Evolutionary conservation across 2,113 vertebrate genomes (phyloP).

Genomic region (Haemorhous mexicanus): DNA sequence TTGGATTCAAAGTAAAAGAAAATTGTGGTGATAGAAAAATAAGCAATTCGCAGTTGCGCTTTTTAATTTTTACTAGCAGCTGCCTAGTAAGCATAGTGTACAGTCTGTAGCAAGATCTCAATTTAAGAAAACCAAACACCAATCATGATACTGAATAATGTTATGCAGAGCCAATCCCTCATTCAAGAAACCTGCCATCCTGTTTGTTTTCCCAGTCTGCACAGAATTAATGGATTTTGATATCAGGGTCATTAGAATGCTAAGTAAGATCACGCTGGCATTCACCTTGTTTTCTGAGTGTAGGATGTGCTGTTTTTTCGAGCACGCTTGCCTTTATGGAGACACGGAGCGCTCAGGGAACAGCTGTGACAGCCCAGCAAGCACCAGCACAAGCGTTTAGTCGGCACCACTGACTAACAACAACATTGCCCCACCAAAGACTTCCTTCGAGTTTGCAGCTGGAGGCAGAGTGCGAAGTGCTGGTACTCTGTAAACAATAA

Average conservation of each 20-base stretch:
- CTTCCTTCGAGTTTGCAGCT: not conserved
- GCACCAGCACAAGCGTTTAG: not conserved
- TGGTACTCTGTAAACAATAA: rapidly evolving
- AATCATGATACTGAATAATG: rapidly evolving
- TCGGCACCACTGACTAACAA: too few relatives aligned
- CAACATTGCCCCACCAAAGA: too few relatives aligned
- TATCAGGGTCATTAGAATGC: too few relatives aligned
- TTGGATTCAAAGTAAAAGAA: not conserved
- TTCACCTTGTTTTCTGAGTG: not conserved
- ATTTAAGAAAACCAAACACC: not conserved
- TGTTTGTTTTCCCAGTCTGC: rapidly evolving
- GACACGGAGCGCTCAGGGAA: rapidly evolving
- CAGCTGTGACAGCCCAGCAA: not conserved
- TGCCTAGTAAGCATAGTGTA: not conserved
- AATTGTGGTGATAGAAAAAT: rapidly evolving
- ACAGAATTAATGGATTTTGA: not conserved
- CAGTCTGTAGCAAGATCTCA: not conserved
- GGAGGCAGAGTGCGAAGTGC: not conserved
- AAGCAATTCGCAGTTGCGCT: too few relatives aligned
- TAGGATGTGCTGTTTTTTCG: not conserved
- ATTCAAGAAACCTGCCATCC: rapidly evolving
- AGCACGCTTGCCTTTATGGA: not conserved
- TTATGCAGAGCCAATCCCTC: not conserved
- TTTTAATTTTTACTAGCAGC: not conserved
- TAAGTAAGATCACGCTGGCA: too few relatives aligned